Evolutionary conservation across 1,140 invertebrate genomes (phyloP), one percentile per base, ranked within the genome.

Genomic region (Drosophila pruinosa): DNA sequence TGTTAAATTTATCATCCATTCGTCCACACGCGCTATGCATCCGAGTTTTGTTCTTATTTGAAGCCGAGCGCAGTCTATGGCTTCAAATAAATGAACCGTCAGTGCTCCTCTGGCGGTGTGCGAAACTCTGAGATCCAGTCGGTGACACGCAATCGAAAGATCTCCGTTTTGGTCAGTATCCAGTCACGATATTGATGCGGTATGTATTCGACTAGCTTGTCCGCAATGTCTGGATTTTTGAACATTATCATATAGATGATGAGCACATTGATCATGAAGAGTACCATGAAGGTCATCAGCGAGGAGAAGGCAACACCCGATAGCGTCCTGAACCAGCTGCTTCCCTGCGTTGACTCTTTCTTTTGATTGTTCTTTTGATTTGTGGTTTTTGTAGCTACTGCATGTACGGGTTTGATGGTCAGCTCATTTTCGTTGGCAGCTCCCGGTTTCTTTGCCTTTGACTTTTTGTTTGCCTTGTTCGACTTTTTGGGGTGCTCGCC

Each of bases 41-140:
- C 78, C 78, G 83, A 75, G 28, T 63, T 79, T 76, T 61, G 4
- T 57, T 36, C 14, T 45, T 70, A 88, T 88, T 88, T 88, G 82
- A 88, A 88, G 83, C 83, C 76, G 69, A 36, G 57, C 77, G 78
- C 82, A 69, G 67, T 43, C 31, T 90, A 90, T 43, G 86, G 89
- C 86, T 91, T 91, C 86, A 90, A 90, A 89, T 90, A 91, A 75
- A 91, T 91, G 72, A 90, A 90, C 50, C 89, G 89, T 91, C 89
- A 91, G 89, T 91, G 78, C 56, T 91, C 89, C 58, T 89, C 86
- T 0, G 89, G 89, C 0, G 90, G 80, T n/a, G 90, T 91, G 21
- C 88, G 83, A 50, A 91, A 91, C 54, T 90, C 75, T 0, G 88
- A 86, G 48, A 91, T 90, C 89, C 88, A 91, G 48, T 91, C 90